Base-by-base conservation (phyloP, 2,113 vertebrate genomes). In the Myrmecobius fasciatus region DNA sequence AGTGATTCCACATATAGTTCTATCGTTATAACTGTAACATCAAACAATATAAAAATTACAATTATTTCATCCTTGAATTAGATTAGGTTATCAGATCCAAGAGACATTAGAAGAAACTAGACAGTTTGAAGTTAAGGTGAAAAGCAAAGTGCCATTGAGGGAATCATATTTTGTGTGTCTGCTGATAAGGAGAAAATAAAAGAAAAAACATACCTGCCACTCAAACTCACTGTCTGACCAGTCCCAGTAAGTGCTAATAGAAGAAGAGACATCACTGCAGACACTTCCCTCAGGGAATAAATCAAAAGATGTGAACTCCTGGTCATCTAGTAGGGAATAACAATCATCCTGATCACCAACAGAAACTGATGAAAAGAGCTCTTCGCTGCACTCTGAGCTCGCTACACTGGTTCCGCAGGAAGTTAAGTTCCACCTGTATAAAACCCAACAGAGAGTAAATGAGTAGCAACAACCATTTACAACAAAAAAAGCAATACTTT, bases 201-300 rank as follows among this genome's bases (percentile, higher is more conserved):
- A 53, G 20, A 89, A 47, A 75, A 94, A 90, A 97, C 98, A 98
- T 98, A 99, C 99, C 99, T 99, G 99, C 99, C 99, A 99, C 97
- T 99, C 99, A 98, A 99, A 99, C 97, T 99, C 99, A 0, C 99
- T 99, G 98, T 99, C 99, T 25, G 99, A 99, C 99, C 99, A 99
- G 98, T 99, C 99, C 99, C 99, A 99, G 93, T 99, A 99, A 0
- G 99, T 99, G 98, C 99, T 99, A 97, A 99, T 99, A 48, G 99
- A 99, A n/a, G 99, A 99, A 2, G 99, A 99, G 43, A 99, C 99
- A 91, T 99, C 99, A 36, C 99, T 99, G 98, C 99, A 99, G 89
- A 99, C 99, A 2, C 99, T 99, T 7, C 99, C 99, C 96, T 99
- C 99, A 0, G 99, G 99, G 98, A 99, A 99, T 93, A 99, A 97